phyloP scores from a whole-genome alignment of 2,797 vertebrate genomes.

The Pseudochirops cupreus region DNA sequence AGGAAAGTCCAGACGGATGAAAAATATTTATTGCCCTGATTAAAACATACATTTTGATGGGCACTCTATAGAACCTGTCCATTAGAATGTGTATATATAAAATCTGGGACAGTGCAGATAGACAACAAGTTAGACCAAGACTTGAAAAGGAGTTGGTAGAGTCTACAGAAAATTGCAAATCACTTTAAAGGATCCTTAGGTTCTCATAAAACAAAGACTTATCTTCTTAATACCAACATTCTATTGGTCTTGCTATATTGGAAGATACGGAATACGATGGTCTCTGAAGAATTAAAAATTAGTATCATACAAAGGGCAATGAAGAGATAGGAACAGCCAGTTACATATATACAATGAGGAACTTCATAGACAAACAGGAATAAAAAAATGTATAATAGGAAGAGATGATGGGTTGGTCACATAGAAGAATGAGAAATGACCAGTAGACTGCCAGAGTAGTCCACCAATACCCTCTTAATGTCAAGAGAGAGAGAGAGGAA shows the following conservation, averaged over 20 bases:
- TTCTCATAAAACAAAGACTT: neutral
- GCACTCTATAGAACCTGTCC: neutral
- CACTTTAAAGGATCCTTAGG: neutral
- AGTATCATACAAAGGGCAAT: neutral
- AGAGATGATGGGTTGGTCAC: neutral
- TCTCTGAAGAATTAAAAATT: neutral
- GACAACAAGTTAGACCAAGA: neutral
- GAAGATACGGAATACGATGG: neutral
- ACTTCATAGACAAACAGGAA: neutral
- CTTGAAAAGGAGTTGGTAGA: neutral
- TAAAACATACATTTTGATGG: neutral
- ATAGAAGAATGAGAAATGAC: neutral
- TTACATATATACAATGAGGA: neutral
- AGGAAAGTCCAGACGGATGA: neutral
- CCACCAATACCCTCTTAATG: neutral
- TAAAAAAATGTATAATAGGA: neutral
- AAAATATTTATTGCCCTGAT: neutral
- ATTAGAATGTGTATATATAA: neutral
- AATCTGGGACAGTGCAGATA: neutral
- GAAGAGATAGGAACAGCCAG: neutral
- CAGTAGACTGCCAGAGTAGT: neutral
- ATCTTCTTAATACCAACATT: neutral
- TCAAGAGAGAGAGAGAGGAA: neutral
- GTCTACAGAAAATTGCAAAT: neutral
- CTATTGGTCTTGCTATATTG: neutral